Base-by-base conservation (phyloP, 2,888 invertebrate genomes). In the Hirtodrosophila cameraria region DNA sequence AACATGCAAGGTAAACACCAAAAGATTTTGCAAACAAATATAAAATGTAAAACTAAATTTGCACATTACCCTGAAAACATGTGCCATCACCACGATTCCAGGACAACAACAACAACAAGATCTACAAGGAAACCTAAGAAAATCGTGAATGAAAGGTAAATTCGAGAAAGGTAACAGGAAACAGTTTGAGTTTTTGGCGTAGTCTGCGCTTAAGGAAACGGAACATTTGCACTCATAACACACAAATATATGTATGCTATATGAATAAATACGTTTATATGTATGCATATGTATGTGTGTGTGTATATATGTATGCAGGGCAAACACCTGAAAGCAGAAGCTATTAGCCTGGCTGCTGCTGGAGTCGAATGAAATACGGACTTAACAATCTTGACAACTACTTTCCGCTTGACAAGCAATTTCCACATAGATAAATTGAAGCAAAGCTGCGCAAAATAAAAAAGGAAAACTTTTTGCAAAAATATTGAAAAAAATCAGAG, bases 321-420 rank as follows among this genome's bases (percentile, higher is more conserved):
- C 31, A 54, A 39, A 68, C 59, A 60, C 58, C 43, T 59, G 63
- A 68, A 62, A 61, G 67, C 65, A 55, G 48, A 28, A 53, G 71
- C 75, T 70, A 64, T 61, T 78, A 81, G 75, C 73, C 73, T 46
- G 73, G 42, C 50, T 33, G 16, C 28, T 36, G 46, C 60, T 53
- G 54, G 28, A 59, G 63, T 43, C 46, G 63, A 84, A 83, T 71
- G 84, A 87, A 88, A 88, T 87, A 87, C 86, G 83, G 88, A 87
- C 90, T 89, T 90, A 88, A 69, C 88, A 89, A 88, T 89, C 89
- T 88, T 89, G 89, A 89, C 90, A 89, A 90, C 89, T 89, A 84
- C 89, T 89, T 89, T 90, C 90, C 90, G 90, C 86, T 88, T 89
- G 90, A 90, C 89, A 89, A 84, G 90, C 87, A 89, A 89, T 89